Evolutionary conservation across 2,888 invertebrate species (phyloP).

Genomic region (Melieria picta): DNA sequence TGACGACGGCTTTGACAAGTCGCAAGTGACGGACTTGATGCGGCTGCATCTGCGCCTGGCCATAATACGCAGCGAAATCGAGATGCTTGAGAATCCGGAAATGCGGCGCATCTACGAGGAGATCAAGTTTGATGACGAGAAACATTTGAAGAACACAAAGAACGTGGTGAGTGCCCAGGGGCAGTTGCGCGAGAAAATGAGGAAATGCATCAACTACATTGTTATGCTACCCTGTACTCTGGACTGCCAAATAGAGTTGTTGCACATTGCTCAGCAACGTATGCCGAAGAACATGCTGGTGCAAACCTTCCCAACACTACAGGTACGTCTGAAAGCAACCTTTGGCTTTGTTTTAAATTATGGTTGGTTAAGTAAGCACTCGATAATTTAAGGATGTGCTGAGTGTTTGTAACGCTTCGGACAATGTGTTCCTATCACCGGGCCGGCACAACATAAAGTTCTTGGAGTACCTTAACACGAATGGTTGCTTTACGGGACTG

Average conservation of each 20-base stretch:
- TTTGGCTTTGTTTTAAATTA: too few relatives aligned
- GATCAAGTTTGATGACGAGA: conserved; percentile 40
- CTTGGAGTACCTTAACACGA: conserved; percentile 69
- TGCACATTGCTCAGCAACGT: conserved; percentile 64
- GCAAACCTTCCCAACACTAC: conserved; percentile 64
- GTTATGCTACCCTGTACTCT: conserved; percentile 66
- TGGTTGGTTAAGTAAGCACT: neutral
- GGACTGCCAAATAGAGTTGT: conserved; percentile 66
- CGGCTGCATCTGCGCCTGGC: conserved; percentile 69
- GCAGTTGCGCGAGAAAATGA: conserved; percentile 47
- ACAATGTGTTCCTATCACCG: conserved; percentile 68
- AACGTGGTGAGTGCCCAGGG: neutral
- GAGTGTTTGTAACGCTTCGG: conserved; percentile 62
- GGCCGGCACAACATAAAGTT: conserved; percentile 68
- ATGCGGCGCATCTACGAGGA: conserved; percentile 67
- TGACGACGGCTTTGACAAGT: conserved; percentile 57
- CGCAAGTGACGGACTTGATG: conserved; percentile 67
- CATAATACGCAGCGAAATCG: conserved; percentile 71
- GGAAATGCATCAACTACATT: conserved; percentile 59
- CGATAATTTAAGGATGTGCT: conserved; percentile 50
- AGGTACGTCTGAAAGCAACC: conserved; percentile 40
- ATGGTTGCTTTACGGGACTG: conserved; percentile 63
- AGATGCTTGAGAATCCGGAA: conserved; percentile 71
- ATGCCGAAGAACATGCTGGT: conserved; percentile 63
- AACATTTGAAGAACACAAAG: conserved; percentile 40